These are phyloP conservation scores for Trichosurus vulpecula DNA, from an alignment of 2,797 vertebrate genomes.

Conservation along the genomic window DNA sequence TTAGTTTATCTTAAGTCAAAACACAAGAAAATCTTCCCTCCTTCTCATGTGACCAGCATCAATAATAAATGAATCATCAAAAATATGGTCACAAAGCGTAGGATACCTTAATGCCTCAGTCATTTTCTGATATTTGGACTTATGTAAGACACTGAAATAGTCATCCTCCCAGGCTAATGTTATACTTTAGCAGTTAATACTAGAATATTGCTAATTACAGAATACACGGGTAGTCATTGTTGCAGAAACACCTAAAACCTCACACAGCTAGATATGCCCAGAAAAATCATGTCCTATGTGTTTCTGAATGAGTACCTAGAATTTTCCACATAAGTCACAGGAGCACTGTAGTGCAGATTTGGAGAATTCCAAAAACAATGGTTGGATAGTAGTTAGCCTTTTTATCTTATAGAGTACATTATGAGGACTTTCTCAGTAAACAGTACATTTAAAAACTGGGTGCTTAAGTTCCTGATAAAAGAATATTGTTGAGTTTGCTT, in stretches of 20 bases:
- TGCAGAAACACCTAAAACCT: constrained; percentile 34
- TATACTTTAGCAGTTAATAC: background rate
- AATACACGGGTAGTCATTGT: constrained; percentile 30
- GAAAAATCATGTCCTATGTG: constrained; percentile 36
- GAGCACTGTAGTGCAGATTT: background rate
- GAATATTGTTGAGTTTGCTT: background rate
- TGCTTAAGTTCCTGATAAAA: background rate
- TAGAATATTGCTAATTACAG: constrained; percentile 21
- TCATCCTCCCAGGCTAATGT: background rate
- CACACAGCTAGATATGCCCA: background rate
- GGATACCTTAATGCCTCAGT: background rate
- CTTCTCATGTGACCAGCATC: background rate
- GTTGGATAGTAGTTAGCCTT: constrained; percentile 16
- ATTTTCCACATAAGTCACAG: background rate
- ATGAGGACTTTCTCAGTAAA: constrained; percentile 19
- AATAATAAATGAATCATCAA: background rate
- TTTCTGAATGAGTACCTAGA: constrained; percentile 39
- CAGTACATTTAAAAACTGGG: background rate
- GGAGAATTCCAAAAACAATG: constrained; percentile 11
- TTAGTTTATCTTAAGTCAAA: background rate
- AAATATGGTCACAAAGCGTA: background rate
- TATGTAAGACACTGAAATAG: constrained; percentile 9
- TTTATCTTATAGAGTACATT: background rate
- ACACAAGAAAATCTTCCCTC: background rate
- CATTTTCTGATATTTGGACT: background rate